Percentiles rank a stretch among this genome's conserved stretches.
Evolutionary conservation across 1,140 invertebrate species (phyloP).

Genomic region (Pomacea maculata): DNA sequence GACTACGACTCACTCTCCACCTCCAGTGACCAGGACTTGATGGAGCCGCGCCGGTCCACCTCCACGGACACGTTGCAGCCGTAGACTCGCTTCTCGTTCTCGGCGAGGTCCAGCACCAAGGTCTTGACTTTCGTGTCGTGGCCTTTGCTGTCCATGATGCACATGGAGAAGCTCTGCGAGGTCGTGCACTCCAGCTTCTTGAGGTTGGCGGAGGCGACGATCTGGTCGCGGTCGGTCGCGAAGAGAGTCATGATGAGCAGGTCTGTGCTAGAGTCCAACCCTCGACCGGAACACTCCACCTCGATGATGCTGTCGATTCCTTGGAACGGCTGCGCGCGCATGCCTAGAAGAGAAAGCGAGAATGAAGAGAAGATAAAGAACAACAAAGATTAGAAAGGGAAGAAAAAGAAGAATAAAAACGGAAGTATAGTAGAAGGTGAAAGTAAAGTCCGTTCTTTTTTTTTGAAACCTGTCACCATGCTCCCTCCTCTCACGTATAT

Average conservation of each 20-base stretch:
- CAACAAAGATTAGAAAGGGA: too few species aligned
- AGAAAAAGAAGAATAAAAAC: background rate
- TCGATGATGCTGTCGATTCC: constrained; percentile 15
- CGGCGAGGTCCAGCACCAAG: background rate
- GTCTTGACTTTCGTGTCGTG: constrained; percentile 14
- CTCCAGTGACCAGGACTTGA: background rate
- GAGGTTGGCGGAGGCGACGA: constrained; percentile 18
- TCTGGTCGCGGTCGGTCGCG: background rate
- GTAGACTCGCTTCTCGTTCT: constrained; percentile 1
- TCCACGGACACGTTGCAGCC: constrained; percentile 10
- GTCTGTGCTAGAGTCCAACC: background rate
- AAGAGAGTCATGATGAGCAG: constrained; percentile 8
- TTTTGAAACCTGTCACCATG: too few species aligned
- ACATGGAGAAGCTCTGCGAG: constrained; percentile 20
- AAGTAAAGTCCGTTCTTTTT: background rate
- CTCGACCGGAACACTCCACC: constrained; percentile 15
- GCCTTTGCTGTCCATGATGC: constrained; percentile 10
- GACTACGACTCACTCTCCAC: constrained; percentile 10
- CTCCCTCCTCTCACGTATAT: too few species aligned
- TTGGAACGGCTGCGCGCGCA: constrained; percentile 8
- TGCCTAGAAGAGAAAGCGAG: background rate
- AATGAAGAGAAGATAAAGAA: background rate
- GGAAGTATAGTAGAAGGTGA: background rate
- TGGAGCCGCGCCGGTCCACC: background rate
- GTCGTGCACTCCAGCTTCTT: constrained; percentile 18